A percentile compares a stretch with the other conserved stretches of the same genome.
These are phyloP conservation scores for Lycocorax pyrrhopterus DNA, from an alignment of 2,113 vertebrate species.

Conservation along the genomic window DNA sequence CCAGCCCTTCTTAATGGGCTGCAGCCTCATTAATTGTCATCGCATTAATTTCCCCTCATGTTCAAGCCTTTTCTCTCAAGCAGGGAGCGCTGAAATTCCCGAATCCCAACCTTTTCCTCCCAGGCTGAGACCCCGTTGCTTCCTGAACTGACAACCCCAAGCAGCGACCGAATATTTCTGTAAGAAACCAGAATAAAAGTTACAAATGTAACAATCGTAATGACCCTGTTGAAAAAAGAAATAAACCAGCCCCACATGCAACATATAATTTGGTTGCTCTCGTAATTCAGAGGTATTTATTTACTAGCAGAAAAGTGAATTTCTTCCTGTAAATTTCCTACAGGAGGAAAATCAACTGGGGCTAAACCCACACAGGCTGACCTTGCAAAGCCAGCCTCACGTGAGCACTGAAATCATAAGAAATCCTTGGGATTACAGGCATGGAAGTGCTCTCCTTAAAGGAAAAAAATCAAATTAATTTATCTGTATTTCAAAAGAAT, in stretches of 20 bases:
- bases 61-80: not conserved
- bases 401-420: not conserved
- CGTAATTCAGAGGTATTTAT: not conserved
- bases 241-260: accelerated
- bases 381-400: not conserved
- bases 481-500: not conserved
- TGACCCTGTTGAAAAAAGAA: not conserved
- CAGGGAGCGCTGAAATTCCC: not conserved
- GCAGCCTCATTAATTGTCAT: slow-evolving; percentile 36
- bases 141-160: accelerated
- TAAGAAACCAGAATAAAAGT: not conserved
- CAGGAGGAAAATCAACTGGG: not conserved
- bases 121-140: too few relatives aligned
- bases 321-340: not conserved
- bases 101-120: not conserved
- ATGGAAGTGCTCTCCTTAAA: not conserved
- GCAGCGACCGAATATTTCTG: accelerated
- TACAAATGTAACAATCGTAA: not conserved
- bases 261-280: not conserved
- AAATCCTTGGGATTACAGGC: not conserved
- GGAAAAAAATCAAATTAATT: not conserved
- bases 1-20: not conserved
- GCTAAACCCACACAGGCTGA: not conserved
- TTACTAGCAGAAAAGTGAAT: not conserved
- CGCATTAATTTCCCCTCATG: not conserved